Percentiles rank a stretch among this genome's conserved stretches.
Evolutionary conservation across 2,113 vertebrate species (phyloP).

Genomic region (Leuciscus idus): DNA sequence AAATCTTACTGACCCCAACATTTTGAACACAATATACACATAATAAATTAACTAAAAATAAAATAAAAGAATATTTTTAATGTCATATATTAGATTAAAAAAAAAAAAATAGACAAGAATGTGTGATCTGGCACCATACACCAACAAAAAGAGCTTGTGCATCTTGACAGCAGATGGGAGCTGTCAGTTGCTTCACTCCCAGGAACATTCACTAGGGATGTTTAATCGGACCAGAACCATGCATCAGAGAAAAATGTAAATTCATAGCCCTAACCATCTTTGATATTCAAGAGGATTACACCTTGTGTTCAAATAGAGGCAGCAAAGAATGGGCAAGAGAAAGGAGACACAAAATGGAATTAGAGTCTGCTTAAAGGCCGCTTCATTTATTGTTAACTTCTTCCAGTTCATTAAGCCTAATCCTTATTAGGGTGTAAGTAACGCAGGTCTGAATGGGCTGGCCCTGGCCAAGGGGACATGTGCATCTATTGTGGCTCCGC

Average conservation of each 20-base stretch:
- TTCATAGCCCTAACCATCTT: conserved; percentile 96
- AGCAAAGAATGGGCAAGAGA: conserved; percentile 67
- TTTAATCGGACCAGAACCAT: conserved; percentile 78
- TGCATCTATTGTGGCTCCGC: conserved; percentile 87
- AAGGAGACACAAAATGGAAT: conserved; percentile 87
- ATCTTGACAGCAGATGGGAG: conserved; percentile 75
- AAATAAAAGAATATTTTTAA: background rate
- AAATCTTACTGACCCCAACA: background rate
- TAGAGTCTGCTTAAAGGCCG: conserved; percentile 86
- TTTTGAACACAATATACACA: background rate
- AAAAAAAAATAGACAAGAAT: too few species aligned
- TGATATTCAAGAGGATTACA: conserved; percentile 99
- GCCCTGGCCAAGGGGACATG: conserved; percentile 83
- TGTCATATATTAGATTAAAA: too few species aligned
- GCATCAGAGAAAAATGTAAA: conserved; percentile 87
- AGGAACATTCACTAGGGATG: conserved; percentile 79
- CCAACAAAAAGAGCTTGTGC: conserved; percentile 6
- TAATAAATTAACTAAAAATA: background rate
- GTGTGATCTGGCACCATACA: background rate
- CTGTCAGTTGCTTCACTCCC: conserved; percentile 55
- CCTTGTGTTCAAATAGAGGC: conserved; percentile 82
- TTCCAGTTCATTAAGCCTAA: conserved; percentile 98
- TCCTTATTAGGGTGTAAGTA: conserved; percentile 89
- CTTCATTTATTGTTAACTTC: conserved; percentile 96
- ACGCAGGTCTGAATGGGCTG: conserved; percentile 85